Percentiles rank a stretch among this genome's conserved stretches.
Evolutionary conservation across 64 coral and sea anemone species (phyloP).

Genomic region (Platygyra sinensis): DNA sequence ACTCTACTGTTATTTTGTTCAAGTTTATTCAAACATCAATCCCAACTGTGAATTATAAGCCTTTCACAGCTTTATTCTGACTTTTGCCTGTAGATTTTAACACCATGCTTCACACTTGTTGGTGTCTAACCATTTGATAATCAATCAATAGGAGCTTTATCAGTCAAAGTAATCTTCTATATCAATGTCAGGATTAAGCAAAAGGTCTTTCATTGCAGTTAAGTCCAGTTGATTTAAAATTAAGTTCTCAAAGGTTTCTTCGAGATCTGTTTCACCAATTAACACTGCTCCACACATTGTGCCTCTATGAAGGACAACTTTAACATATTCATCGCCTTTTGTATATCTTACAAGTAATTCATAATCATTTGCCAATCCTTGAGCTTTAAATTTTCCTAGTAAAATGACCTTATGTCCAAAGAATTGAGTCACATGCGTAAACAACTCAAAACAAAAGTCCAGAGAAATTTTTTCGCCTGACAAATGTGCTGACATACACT

Average conservation of each 20-base stretch:
- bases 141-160: not conserved
- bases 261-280: constrained; percentile 95
- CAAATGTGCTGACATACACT: constrained; percentile 75
- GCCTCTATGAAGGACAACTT: constrained; percentile 81
- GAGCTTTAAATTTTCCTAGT: constrained; percentile 87
- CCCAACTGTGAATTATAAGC: too few relatives aligned
- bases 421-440: constrained; percentile 92
- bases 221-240: constrained; percentile 96
- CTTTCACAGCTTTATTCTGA: too few relatives aligned
- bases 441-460: constrained; percentile 97
- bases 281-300: constrained; percentile 88
- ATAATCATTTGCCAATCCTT: constrained; percentile 68
- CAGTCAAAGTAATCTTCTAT: constrained; percentile 99
- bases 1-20: too few relatives aligned
- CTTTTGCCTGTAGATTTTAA: too few relatives aligned
- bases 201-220: constrained; percentile 71
- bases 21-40: too few relatives aligned
- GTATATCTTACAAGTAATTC: constrained; percentile 81
- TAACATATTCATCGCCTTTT: constrained; percentile 83
- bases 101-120: too few relatives aligned
- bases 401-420: constrained; percentile 97
- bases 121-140: too few relatives aligned
- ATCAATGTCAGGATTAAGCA: constrained; percentile 86
- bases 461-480: constrained; percentile 56
- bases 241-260: constrained; percentile 99